phyloP scores from a whole-genome alignment of 2,888 invertebrate species.

The Tethea ocularis region DNA sequence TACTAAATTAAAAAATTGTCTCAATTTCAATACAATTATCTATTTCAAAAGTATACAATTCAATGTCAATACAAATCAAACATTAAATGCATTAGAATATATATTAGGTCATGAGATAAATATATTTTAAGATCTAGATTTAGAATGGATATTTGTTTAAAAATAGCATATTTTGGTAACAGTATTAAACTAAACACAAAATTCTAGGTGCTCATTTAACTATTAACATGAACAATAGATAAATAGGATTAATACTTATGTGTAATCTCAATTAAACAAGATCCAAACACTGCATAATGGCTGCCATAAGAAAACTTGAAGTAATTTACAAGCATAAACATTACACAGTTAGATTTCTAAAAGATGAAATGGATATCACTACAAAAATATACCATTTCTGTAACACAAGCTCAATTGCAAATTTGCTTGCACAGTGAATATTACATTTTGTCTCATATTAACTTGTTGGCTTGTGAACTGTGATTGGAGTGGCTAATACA shows the following conservation, averaged over 20 bases:
- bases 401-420: too few relatives aligned
- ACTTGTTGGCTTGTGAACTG: too few relatives aligned
- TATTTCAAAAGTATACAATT: not conserved
- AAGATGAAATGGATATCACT: not conserved
- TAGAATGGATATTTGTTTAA: not conserved
- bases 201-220: not conserved
- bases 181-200: not conserved
- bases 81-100: slow-evolving; percentile 1
- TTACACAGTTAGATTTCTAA: slow-evolving; percentile 8
- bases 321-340: not conserved
- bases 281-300: not conserved
- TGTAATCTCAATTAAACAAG: not conserved
- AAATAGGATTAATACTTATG: not conserved
- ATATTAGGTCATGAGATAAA: not conserved
- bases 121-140: too few relatives aligned
- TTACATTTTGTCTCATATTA: not conserved
- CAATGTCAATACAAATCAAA: not conserved
- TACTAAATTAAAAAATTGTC: too few relatives aligned
- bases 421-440: not conserved
- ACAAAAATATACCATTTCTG: not conserved
- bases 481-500: too few relatives aligned
- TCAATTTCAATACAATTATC: too few relatives aligned
- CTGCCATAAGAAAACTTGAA: not conserved
- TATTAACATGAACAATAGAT: not conserved
- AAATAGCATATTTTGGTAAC: not conserved